These are phyloP conservation scores for Auanema freiburgensis DNA, from an alignment of 2,888 invertebrate genomes.

Conservation along the genomic window DNA sequence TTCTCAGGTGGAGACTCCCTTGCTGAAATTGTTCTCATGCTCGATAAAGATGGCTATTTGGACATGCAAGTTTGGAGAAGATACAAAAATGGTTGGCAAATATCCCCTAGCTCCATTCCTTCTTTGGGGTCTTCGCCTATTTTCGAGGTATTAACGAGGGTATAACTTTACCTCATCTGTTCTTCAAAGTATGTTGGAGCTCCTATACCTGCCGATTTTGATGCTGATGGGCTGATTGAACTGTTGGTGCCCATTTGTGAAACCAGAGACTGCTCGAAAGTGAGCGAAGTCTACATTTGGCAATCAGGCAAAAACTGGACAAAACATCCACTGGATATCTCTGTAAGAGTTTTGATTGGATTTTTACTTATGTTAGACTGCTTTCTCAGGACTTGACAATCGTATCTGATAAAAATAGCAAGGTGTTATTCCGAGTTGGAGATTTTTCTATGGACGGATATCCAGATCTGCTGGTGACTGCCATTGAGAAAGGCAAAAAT, in stretches of 20 bases:
- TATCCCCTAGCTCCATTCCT: conserved; percentile 7
- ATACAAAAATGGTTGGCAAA: conserved; percentile 12
- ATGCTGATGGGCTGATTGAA: conserved; percentile 53
- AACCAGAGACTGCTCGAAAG: conserved; percentile 32
- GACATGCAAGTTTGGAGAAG: conserved; percentile 26
- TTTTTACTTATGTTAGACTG: neutral
- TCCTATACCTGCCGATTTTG: conserved; percentile 53
- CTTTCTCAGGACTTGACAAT: conserved; percentile 18
- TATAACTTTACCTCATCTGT: neutral
- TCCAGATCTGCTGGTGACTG: conserved; percentile 49
- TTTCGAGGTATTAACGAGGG: neutral
- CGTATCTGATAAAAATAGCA: conserved; percentile 23
- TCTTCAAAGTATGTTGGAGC: conserved; percentile 28
- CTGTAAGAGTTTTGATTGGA: neutral
- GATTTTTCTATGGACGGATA: conserved; percentile 59
- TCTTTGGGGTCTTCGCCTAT: conserved; percentile 4
- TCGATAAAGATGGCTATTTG: conserved; percentile 28
- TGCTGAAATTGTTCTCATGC: conserved; percentile 56
- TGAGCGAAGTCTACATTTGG: conserved; percentile 28
- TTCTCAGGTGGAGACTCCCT: conserved; percentile 34
- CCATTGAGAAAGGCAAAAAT: conserved; percentile 3
- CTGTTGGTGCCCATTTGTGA: conserved; percentile 54
- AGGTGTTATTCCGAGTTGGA: conserved; percentile 56
- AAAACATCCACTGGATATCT: conserved; percentile 10
- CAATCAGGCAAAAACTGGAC: conserved; percentile 14